Percentiles rank a stretch among this genome's conserved stretches.
phyloP scores from a whole-genome alignment of 2,888 invertebrate species.

The Volucella bombylans region DNA sequence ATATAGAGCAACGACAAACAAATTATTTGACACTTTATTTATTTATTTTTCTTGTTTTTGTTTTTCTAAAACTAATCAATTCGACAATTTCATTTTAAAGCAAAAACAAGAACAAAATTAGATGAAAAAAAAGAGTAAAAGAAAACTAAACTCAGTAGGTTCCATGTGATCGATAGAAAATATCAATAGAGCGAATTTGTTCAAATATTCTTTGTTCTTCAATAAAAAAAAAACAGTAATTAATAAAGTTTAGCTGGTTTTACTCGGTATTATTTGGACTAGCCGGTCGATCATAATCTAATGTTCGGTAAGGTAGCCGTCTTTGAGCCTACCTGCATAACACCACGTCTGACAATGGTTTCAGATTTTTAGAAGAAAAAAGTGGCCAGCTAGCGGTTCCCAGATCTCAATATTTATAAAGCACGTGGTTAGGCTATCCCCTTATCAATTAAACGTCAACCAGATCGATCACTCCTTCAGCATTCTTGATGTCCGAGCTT shows the following conservation, averaged over 20 bases:
- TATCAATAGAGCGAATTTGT: slow-evolving; percentile 71
- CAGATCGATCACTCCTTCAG: too few relatives aligned
- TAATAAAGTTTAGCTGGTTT: slow-evolving; percentile 24
- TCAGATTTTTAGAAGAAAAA: too few relatives aligned
- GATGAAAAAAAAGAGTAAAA: slow-evolving; percentile 21
- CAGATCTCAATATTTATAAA: too few relatives aligned
- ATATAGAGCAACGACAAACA: slow-evolving; percentile 54
- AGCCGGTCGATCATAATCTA: too few relatives aligned
- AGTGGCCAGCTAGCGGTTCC: too few relatives aligned
- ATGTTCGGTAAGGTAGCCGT: too few relatives aligned
- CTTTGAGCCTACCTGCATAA: too few relatives aligned
- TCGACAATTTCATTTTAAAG: slow-evolving; percentile 31
- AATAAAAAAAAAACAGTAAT: slow-evolving; percentile 59
- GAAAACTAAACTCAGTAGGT: slow-evolving; percentile 37
- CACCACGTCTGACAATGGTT: too few relatives aligned
- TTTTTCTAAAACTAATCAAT: slow-evolving; percentile 27
- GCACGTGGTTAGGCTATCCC: too few relatives aligned
- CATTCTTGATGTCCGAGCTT: too few relatives aligned
- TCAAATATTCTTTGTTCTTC: slow-evolving; percentile 72
- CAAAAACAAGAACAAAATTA: slow-evolving; percentile 5
- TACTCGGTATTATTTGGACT: slow-evolving; percentile 4
- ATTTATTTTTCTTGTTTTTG: neutral
- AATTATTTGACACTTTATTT: slow-evolving; percentile 11
- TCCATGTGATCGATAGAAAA: slow-evolving; percentile 55
- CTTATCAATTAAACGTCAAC: too few relatives aligned